phyloP scores from a whole-genome alignment of 2,797 vertebrate species.

The Poecilia wingei region DNA sequence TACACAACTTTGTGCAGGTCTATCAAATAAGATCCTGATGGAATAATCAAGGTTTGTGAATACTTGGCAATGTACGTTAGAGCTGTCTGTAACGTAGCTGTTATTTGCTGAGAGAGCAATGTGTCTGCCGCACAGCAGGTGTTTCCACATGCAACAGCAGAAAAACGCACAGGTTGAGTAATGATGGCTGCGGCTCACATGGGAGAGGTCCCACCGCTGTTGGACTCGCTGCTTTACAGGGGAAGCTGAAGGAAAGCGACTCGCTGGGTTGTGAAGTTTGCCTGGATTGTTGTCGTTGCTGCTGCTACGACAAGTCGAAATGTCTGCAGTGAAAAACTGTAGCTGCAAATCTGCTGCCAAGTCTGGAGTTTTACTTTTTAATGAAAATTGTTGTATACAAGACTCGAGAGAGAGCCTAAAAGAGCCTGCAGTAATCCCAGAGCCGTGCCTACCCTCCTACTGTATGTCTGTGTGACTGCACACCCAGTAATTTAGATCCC shows the following conservation, averaged over 20 bases:
- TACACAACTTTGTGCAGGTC: neutral
- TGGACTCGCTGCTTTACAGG: slow-evolving; percentile 4
- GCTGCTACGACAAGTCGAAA: slow-evolving; percentile 7
- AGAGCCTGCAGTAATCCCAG: slow-evolving; percentile 16
- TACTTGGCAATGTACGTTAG: neutral
- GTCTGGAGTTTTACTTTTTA: slow-evolving; percentile 17
- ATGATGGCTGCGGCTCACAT: slow-evolving; percentile 1
- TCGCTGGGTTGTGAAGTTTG: slow-evolving; percentile 7
- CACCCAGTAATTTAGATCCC: slow-evolving; percentile 17
- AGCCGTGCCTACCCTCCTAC: slow-evolving; percentile 15
- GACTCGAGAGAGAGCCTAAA: slow-evolving; percentile 12
- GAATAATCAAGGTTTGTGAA: neutral
- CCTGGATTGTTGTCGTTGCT: neutral
- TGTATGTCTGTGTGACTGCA: slow-evolving; percentile 23
- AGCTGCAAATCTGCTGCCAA: slow-evolving; percentile 18
- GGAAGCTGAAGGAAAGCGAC: slow-evolving; percentile 5
- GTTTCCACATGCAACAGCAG: slow-evolving; percentile 19
- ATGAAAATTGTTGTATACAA: slow-evolving; percentile 30
- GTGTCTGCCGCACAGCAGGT: slow-evolving; percentile 4
- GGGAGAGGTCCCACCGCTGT: slow-evolving; percentile 12
- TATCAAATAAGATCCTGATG: neutral
- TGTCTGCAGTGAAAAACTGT: slow-evolving; percentile 12
- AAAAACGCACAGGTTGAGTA: slow-evolving; percentile 12
- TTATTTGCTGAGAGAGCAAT: slow-evolving; percentile 37
- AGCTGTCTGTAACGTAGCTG: slow-evolving; percentile 2